phyloP scores from a whole-genome alignment of 2,797 vertebrate genomes.

The Chelmon rostratus region DNA sequence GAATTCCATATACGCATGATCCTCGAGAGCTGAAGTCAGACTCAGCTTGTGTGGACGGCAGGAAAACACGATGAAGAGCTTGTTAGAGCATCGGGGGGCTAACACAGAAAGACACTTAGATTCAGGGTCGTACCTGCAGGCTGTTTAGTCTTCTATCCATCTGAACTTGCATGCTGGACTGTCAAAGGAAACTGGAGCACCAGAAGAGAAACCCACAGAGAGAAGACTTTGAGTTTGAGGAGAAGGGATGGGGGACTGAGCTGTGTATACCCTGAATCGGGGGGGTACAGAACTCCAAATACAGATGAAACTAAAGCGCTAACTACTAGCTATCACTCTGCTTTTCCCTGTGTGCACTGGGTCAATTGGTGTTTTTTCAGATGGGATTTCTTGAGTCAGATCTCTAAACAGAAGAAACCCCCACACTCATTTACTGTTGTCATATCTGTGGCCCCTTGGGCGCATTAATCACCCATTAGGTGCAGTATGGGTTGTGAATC shows the following conservation, averaged over 20 bases:
- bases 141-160: conserved; percentile 2
- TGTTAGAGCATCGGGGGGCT: conserved; percentile 21
- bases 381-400: conserved; percentile 42
- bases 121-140: conserved; percentile 44
- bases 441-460: conserved; percentile 42
- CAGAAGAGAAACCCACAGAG: not conserved
- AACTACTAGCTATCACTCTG: not conserved
- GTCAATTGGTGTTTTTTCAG: conserved; percentile 36
- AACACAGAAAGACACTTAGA: conserved; percentile 42
- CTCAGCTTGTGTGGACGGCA: not conserved
- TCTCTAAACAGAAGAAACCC: conserved; percentile 33
- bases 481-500: conserved; percentile 47
- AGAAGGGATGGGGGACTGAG: not conserved
- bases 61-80: not conserved
- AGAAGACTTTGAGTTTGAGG: conserved; percentile 5
- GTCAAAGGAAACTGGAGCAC: conserved; percentile 31
- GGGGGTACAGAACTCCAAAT: not conserved
- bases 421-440: conserved; percentile 41
- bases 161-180: conserved; percentile 14
- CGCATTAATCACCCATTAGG: conserved; percentile 60
- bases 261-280: not conserved
- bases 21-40: conserved; percentile 3
- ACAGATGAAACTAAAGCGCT: not conserved
- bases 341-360: conserved; percentile 19
- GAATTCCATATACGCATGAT: not conserved